phyloP scores from a whole-genome alignment of 2,797 vertebrate species.

The Lerista edwardsae region DNA sequence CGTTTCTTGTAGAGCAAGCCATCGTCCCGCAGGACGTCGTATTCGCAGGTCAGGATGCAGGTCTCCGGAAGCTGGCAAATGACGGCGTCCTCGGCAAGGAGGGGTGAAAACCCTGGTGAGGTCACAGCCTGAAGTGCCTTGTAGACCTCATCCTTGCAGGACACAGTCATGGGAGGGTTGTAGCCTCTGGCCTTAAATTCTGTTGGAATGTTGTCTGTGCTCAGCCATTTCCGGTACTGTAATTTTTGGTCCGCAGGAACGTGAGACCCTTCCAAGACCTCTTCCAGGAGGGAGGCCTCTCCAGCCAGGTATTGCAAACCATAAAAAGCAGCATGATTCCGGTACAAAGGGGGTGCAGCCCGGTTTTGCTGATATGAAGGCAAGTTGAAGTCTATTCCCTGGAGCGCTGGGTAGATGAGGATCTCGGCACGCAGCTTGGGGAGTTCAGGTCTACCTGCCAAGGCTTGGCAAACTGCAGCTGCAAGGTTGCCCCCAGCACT shows the following conservation, averaged over 20 bases:
- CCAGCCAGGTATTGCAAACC: constrained; percentile 77
- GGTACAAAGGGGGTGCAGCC: constrained; percentile 78
- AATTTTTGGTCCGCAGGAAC: constrained; percentile 77
- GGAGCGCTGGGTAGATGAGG: constrained; percentile 84
- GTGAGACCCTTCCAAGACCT: constrained; percentile 78
- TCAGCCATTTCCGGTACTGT: constrained; percentile 80
- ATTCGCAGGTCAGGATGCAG: constrained; percentile 87
- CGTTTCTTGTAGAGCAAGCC: constrained; percentile 85
- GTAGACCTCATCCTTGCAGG: constrained; percentile 73
- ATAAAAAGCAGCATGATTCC: constrained; percentile 72
- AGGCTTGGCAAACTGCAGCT: constrained; percentile 78
- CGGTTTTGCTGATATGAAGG: constrained; percentile 87
- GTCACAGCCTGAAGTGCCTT: constrained; percentile 67
- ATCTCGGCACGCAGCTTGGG: constrained; percentile 83
- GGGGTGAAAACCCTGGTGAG: constrained; percentile 74
- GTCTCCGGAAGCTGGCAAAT: constrained; percentile 75
- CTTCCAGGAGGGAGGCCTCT: constrained; percentile 65
- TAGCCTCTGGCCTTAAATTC: constrained; percentile 76
- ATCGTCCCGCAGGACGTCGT: constrained; percentile 83
- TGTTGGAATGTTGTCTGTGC: constrained; percentile 77
- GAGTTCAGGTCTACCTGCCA: constrained; percentile 71
- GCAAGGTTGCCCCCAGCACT: constrained; percentile 83
- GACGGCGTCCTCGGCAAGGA: constrained; percentile 76
- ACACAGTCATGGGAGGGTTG: background rate
- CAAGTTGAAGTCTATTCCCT: constrained; percentile 84